Evolutionary conservation across 2,113 vertebrate species (phyloP).

Genomic region (Thamnophis sirtalis): DNA sequence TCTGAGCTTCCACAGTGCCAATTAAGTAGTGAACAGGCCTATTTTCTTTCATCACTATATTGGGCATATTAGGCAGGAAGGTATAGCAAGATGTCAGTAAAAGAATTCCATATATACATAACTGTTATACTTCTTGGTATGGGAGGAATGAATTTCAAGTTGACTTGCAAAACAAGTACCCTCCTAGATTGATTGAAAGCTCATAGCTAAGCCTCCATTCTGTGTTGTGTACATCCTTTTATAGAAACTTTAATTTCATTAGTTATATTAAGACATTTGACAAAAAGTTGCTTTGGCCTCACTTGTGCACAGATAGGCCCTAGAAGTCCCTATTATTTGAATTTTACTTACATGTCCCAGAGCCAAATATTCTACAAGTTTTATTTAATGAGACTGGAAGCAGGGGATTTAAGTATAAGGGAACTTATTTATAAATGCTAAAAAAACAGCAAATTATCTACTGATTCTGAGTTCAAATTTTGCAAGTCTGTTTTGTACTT

Average conservation of each 20-base stretch:
- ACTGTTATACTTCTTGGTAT: not conserved
- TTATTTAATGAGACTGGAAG: slow-evolving; percentile 70
- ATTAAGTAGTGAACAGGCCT: not conserved
- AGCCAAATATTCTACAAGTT: slow-evolving; percentile 54
- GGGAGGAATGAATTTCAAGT: slow-evolving; percentile 11
- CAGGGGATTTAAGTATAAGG: slow-evolving; percentile 50
- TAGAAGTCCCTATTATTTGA: slow-evolving; percentile 51
- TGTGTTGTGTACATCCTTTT: slow-evolving; percentile 28
- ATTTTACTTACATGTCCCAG: slow-evolving; percentile 60
- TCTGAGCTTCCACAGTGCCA: not conserved
- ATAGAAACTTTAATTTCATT: slow-evolving; percentile 55
- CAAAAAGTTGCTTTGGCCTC: slow-evolving; percentile 68
- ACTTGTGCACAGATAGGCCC: slow-evolving; percentile 60
- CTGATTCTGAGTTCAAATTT: slow-evolving; percentile 56
- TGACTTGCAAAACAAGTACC: slow-evolving; percentile 24
- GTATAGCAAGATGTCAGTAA: too few relatives aligned
- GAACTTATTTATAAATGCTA: slow-evolving; percentile 72
- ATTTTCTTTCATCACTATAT: not conserved
- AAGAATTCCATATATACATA: too few relatives aligned
- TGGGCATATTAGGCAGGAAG: not conserved
- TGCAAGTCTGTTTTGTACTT: slow-evolving; percentile 32
- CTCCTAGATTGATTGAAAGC: not conserved
- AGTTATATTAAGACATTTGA: slow-evolving; percentile 72
- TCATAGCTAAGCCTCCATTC: not conserved
- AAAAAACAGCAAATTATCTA: slow-evolving; percentile 65